A percentile compares a stretch with the other conserved stretches of the same genome.
phyloP scores from a whole-genome alignment of 2,113 vertebrate species.

The Microcebus griseorufus region DNA sequence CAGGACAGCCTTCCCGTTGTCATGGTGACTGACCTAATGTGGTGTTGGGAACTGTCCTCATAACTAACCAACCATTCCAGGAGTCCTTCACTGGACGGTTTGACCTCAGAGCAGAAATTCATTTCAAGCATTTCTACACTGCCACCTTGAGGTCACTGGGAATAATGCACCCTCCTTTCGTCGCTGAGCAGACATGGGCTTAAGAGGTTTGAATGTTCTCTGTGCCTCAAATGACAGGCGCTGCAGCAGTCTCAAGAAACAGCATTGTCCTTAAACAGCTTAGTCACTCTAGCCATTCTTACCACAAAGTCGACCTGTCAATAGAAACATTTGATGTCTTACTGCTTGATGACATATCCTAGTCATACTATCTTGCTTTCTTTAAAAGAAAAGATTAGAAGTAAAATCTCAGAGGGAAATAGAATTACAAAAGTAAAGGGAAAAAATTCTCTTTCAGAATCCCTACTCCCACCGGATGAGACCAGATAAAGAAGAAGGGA shows the following conservation, averaged over 20 bases:
- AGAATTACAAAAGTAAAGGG: background rate
- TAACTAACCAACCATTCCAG: background rate
- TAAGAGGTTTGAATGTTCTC: background rate
- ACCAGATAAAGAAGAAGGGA: too few relatives aligned
- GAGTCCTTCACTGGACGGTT: background rate
- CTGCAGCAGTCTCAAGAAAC: background rate
- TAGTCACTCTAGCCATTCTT: background rate
- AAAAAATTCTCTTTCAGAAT: background rate
- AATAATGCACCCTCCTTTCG: background rate
- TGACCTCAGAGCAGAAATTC: background rate
- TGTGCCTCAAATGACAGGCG: background rate
- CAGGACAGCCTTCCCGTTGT: background rate
- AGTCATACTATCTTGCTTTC: background rate
- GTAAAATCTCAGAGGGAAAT: background rate
- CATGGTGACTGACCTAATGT: background rate
- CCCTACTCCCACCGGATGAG: background rate
- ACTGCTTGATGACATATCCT: background rate
- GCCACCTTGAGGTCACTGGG: slow-evolving; percentile 29
- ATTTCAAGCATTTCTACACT: background rate
- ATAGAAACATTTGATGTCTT: background rate
- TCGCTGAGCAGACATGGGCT: background rate
- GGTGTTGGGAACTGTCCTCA: background rate
- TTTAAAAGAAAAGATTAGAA: slow-evolving; percentile 1
- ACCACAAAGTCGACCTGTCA: background rate
- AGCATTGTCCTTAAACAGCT: background rate